Conservation (phyloP, 2,113 vertebrate species). For the Saguinus midas region DNA sequence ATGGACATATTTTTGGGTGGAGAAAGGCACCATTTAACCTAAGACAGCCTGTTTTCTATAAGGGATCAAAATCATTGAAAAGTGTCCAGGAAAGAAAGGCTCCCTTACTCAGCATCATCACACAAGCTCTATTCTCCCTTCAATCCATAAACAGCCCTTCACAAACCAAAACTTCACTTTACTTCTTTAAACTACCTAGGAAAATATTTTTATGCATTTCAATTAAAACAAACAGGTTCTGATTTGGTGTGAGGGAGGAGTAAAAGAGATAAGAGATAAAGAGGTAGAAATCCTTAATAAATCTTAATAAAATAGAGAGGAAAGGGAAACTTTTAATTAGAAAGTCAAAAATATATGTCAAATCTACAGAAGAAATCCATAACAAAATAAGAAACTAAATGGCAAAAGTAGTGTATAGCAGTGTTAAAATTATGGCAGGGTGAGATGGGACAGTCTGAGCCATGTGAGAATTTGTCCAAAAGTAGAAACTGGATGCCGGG, state of each 20-base stretch:
- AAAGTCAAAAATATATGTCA: neutral
- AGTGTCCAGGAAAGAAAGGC: neutral
- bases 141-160: neutral
- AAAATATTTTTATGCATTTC: too few relatives aligned
- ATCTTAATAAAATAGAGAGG: neutral
- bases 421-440: accelerated
- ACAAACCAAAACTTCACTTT: neutral
- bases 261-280: neutral
- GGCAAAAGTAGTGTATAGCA: neutral
- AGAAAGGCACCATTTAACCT: neutral
- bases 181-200: neutral
- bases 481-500: neutral
- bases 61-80: neutral
- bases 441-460: neutral
- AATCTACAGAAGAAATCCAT: neutral
- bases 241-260: neutral
- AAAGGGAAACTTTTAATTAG: neutral
- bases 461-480: neutral
- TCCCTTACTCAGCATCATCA: neutral
- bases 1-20: neutral
- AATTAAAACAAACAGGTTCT: neutral
- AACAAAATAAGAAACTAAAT: neutral
- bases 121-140: neutral
- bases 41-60: accelerated
- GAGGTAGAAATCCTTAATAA: neutral